Evolutionary conservation across 64 coral and sea anemone genomes (phyloP).

Genomic region (Dendrophyllia cribrosa): DNA sequence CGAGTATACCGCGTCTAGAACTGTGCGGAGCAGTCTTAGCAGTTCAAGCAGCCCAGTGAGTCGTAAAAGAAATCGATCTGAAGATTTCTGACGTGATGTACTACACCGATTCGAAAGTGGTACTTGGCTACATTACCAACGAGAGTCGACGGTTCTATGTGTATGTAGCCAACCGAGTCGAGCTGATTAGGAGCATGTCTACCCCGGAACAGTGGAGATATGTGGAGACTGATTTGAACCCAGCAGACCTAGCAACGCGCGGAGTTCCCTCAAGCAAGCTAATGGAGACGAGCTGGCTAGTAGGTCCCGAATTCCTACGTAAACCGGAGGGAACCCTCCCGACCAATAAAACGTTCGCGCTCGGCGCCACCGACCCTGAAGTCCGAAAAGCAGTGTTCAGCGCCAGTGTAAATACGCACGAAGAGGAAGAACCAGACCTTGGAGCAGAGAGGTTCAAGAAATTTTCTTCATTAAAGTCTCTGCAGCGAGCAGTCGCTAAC

Average conservation of each 20-base stretch:
- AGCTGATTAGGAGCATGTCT: constrained; percentile 16
- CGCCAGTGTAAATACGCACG: not conserved
- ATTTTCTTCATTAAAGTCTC: constrained; percentile 56
- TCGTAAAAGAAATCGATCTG: constrained; percentile 28
- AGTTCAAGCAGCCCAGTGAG: constrained; percentile 18
- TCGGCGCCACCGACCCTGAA: constrained; percentile 11
- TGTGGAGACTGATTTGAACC: constrained; percentile 37
- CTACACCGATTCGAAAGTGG: constrained; percentile 53
- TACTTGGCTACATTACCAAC: constrained; percentile 48
- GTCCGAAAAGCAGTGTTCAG: constrained; percentile 1
- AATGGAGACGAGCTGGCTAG: constrained; percentile 11
- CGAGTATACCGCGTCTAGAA: constrained; percentile 39
- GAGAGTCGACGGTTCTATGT: constrained; percentile 28
- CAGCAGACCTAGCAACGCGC: constrained; percentile 51
- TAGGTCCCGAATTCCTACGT: constrained; percentile 8
- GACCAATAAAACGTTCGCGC: not conserved
- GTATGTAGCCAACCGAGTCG: constrained; percentile 47
- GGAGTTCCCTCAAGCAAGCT: not conserved
- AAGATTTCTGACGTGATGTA: constrained; percentile 25
- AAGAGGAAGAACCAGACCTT: not conserved
- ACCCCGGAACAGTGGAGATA: constrained; percentile 48
- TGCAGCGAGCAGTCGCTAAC: constrained; percentile 51
- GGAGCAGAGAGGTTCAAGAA: constrained; percentile 33
- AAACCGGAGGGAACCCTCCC: not conserved
- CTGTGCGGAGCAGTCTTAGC: constrained; percentile 43